Evolutionary conservation across 2,113 vertebrate genomes (phyloP), one percentile per base, ranked within the genome.

Genomic region (Quiscalus mexicanus): DNA sequence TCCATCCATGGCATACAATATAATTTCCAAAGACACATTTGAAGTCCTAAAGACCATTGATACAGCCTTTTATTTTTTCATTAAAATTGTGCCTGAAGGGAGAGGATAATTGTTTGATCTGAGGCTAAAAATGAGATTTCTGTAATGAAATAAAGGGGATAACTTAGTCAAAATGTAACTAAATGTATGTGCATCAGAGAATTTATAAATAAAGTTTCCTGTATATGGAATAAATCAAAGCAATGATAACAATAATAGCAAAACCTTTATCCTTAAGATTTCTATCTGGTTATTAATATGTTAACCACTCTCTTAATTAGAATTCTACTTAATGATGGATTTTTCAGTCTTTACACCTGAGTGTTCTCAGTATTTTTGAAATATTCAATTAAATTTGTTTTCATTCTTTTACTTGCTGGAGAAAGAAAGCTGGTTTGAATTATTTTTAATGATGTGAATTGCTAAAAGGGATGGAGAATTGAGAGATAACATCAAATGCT

Each of bases 271-370:
- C 67, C 53, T 95, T 63, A 86, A 91, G 62, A 52, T 85, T 92
- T 47, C 35, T 49, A 86, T 82, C 45, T 96, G 71, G 45, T 84
- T 49, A 94, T 96, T 94, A 96, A 83, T 41, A 96, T 94, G 81
- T 82, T 96, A 96, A 96, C 97, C 55, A 90, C 45, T 87, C 9
- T 81, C 47, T 96, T 94, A 97, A 95, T 96, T 97, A 94, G 60
- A 96, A 87, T 91, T 84, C 41, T 64, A 63, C 35, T 65, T 70
- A 95, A 74, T 94, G 59, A 95, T 89, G 83, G 30, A 77, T 53
- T 88, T 96, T 96, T 86, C 31, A 64, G 65, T 90, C 44, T 39
- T 94, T 92, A 68, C 56, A 73, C 49, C 56, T 84, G 87, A 93
- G 5, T 91, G 69, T 71, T 97, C 92, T 85, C 23, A 31, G 59